phyloP scores from a whole-genome alignment of 2,888 invertebrate genomes.

The Petrolisthes manimaculis region DNA sequence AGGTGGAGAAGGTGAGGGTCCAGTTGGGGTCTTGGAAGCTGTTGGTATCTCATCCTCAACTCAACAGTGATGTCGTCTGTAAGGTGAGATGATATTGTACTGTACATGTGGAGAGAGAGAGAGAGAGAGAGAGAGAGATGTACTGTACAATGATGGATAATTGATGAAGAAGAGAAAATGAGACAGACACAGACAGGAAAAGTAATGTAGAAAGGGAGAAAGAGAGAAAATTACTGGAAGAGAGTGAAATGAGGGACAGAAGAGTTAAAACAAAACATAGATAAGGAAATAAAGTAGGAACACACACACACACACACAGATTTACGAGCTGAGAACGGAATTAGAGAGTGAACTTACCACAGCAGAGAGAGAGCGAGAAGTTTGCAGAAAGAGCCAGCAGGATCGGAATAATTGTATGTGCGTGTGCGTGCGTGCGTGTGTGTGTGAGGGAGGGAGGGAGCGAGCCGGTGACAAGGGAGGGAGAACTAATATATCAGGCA shows the following conservation, averaged over 20 bases:
- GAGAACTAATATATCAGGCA: too few relatives aligned
- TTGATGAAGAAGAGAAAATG: not conserved
- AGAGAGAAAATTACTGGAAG: not conserved
- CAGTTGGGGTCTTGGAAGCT: not conserved
- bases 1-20: slow-evolving; percentile 15
- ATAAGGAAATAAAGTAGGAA: too few relatives aligned
- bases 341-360: too few relatives aligned
- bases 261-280: not conserved
- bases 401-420: too few relatives aligned
- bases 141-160: not conserved
- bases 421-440: too few relatives aligned
- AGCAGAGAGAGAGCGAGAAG: too few relatives aligned
- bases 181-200: not conserved
- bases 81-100: not conserved
- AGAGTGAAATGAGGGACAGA: not conserved
- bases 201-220: not conserved
- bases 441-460: too few relatives aligned
- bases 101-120: not conserved
- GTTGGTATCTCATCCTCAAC: slow-evolving; percentile 25
- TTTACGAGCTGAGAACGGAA: too few relatives aligned
- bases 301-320: too few relatives aligned
- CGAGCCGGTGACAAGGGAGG: too few relatives aligned
- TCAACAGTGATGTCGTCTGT: slow-evolving; percentile 35
- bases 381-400: too few relatives aligned
- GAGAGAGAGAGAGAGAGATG: not conserved